These are phyloP conservation scores for Xestia ashworthii DNA, from an alignment of 2,888 invertebrate species.

Conservation along the genomic window DNA sequence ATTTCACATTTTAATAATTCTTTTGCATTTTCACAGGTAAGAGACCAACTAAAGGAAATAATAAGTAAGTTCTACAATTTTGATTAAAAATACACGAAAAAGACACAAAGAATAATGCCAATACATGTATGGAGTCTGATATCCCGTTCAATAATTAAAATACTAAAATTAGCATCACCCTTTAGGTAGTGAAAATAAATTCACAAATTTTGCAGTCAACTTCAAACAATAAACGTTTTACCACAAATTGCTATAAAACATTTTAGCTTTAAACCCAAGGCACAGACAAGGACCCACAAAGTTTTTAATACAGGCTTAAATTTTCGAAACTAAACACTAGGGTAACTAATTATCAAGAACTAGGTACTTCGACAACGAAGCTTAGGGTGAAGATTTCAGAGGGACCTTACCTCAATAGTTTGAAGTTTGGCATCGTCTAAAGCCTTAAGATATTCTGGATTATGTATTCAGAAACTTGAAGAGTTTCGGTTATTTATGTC, in stretches of 20 bases:
- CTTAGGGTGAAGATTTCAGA: slow-evolving; percentile 39
- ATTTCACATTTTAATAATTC: not conserved
- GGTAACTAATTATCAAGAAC: slow-evolving; percentile 30
- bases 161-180: not conserved
- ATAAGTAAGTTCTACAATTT: not conserved
- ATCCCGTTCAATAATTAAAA: not conserved
- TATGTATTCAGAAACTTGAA: slow-evolving; percentile 21
- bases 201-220: too few species aligned
- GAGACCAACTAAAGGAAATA: not conserved
- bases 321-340: slow-evolving; percentile 24
- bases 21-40: not conserved
- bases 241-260: not conserved
- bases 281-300: not conserved
- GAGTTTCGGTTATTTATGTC: slow-evolving; percentile 3
- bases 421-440: slow-evolving; percentile 13
- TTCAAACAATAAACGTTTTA: not conserved
- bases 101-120: not conserved
- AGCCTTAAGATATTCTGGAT: slow-evolving; percentile 13
- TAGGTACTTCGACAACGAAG: slow-evolving; percentile 10
- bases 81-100: not conserved
- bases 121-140: not conserved
- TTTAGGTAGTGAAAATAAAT: not conserved
- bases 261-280: not conserved
- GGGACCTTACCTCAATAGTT: slow-evolving; percentile 19
- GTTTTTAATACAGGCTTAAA: slow-evolving; percentile 13